These are phyloP conservation scores for Bungarus multicinctus DNA, from an alignment of 2,113 vertebrate species.

Conservation along the genomic window DNA sequence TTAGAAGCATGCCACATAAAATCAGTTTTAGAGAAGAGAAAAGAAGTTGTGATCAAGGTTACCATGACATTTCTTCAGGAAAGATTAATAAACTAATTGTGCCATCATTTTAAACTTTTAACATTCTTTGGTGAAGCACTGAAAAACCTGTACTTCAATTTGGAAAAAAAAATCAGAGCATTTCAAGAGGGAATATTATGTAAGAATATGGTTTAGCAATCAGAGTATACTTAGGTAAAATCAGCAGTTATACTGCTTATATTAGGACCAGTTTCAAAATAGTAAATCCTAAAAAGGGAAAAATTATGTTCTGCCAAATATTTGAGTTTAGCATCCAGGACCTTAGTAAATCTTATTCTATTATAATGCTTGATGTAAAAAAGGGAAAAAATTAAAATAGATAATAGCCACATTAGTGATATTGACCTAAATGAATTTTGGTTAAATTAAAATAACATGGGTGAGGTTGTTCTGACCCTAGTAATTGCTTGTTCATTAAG, in stretches of 20 bases:
- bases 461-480: too few relatives aligned
- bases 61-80: slow-evolving; percentile 35
- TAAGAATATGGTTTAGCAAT: background rate
- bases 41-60: slow-evolving; percentile 52
- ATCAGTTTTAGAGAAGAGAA: background rate
- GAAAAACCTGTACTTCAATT: background rate
- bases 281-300: too few relatives aligned
- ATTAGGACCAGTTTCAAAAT: too few relatives aligned
- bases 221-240: background rate
- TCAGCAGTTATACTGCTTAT: background rate
- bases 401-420: too few relatives aligned
- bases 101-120: background rate
- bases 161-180: background rate
- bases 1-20: slow-evolving; percentile 41
- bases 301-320: too few relatives aligned
- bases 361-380: too few relatives aligned
- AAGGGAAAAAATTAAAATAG: too few relatives aligned
- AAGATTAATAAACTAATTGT: slow-evolving; percentile 15
- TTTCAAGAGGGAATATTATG: background rate
- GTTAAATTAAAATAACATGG: too few relatives aligned
- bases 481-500: too few relatives aligned
- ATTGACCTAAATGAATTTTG: too few relatives aligned
- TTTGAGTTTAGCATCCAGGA: too few relatives aligned
- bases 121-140: background rate
- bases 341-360: too few relatives aligned